Base-by-base conservation (phyloP, 2,113 vertebrate species). In the Elephas maximus region DNA sequence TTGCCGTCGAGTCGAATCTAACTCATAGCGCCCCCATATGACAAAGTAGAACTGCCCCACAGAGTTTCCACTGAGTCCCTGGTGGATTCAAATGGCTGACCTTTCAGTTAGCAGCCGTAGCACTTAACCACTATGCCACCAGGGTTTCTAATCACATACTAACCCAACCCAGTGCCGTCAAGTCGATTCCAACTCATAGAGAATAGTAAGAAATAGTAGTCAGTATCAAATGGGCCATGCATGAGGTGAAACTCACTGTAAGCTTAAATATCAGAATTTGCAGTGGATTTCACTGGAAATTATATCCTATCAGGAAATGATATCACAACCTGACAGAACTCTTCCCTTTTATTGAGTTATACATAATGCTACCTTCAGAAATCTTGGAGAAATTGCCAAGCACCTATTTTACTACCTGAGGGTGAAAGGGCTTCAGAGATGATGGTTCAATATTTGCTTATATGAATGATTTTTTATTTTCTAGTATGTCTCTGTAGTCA, bases 401-500 rank as follows among this genome's bases (percentile, higher is more conserved):
- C 45, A 85, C 53, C 53, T 78, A 91, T 51, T 94, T 94, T 88
- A 89, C 26, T 91, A 93, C 7, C 37, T 45, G 14, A 51, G 37
- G 8, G 0, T 91, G 48, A 57, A 20, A 48, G 37, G 18, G 26
- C 44, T 60, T 73, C 92, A 67, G 37, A 91, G 18, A 88, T 15
- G 48, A 62, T 48, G 45, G 62, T 3, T 95, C 76, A 89, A 48
- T 81, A 79, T 94, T 90, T 96, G n/a, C 57, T 88, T 93, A 60
- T 48, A n/a, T 5, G 30, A 90, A 86, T 86, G 48, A 57, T 41
- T 94, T 90, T 48, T 97, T 84, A 48, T 41, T 86, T 82, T 91
- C 41, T 81, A 74, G 37, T 74, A 41, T 86, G 87, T 81, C 81
- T 79, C 33, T 44, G 28, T 90, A 60, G 57, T 80, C 51, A 79